A percentile compares a stretch with the other conserved stretches of the same genome.
phyloP scores from a whole-genome alignment of 2,113 vertebrate genomes.

The Cynopterus brachyotis region DNA sequence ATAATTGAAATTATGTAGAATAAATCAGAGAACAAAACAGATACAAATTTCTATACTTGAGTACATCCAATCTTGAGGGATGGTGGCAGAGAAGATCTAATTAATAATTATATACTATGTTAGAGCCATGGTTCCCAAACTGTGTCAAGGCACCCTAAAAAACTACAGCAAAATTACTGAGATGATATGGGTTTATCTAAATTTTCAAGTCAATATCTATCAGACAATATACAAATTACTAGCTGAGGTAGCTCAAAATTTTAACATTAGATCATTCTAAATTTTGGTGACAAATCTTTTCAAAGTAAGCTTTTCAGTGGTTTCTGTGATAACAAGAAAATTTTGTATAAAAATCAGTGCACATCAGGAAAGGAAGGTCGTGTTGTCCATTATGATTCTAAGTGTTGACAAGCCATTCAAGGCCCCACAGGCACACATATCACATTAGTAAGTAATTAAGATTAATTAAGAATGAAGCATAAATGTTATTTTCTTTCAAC shows the following conservation, averaged over 20 bases:
- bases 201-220: background rate
- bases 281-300: background rate
- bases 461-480: background rate
- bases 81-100: background rate
- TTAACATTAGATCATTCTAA: background rate
- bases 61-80: background rate
- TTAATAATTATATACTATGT: background rate
- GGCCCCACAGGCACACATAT: background rate
- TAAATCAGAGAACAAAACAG: background rate
- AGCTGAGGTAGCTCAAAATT: background rate
- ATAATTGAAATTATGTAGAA: background rate
- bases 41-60: background rate
- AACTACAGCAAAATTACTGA: background rate
- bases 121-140: background rate
- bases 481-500: background rate
- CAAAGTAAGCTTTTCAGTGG: background rate
- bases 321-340: background rate
- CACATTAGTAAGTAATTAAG: background rate
- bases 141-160: background rate
- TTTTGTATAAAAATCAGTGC: background rate
- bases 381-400: background rate
- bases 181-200: background rate
- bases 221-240: background rate
- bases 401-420: background rate
- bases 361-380: background rate